A percentile compares a stretch with the other conserved stretches of the same genome.
phyloP scores from a whole-genome alignment of 2,888 invertebrate genomes.

The Micropterix aruncella region DNA sequence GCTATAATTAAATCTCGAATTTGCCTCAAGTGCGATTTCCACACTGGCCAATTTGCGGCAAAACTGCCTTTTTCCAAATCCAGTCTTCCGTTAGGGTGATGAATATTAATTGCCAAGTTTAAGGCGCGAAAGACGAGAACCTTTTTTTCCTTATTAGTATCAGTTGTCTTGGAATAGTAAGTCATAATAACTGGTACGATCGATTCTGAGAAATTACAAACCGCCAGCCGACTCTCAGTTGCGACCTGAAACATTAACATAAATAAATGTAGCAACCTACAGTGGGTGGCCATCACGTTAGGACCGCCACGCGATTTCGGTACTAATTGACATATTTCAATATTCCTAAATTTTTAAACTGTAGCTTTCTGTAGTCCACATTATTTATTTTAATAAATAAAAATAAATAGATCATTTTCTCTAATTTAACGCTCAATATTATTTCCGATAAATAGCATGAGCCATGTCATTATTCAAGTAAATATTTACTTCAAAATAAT shows the following conservation, averaged over 20 bases:
- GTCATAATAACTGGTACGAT: background rate
- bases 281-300: background rate
- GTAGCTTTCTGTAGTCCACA: no score
- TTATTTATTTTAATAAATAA: no score
- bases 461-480: no score
- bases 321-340: background rate
- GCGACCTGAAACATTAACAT: background rate
- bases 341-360: no score
- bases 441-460: no score
- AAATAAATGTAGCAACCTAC: background rate
- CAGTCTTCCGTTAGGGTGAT: slow-evolving; percentile 25
- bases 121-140: background rate
- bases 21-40: slow-evolving; percentile 16
- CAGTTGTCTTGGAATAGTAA: background rate
- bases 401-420: no score
- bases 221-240: background rate
- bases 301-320: background rate
- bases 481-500: no score
- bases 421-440: no score
- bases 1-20: background rate
- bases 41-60: slow-evolving; percentile 24
- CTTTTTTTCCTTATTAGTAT: background rate
- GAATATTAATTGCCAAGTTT: slow-evolving; percentile 14
- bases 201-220: background rate
- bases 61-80: slow-evolving; percentile 21